Percentiles rank a stretch among this genome's conserved stretches.
Conservation (phyloP, 2,797 vertebrate genomes). For the Urocyon cinereoargenteus region DNA sequence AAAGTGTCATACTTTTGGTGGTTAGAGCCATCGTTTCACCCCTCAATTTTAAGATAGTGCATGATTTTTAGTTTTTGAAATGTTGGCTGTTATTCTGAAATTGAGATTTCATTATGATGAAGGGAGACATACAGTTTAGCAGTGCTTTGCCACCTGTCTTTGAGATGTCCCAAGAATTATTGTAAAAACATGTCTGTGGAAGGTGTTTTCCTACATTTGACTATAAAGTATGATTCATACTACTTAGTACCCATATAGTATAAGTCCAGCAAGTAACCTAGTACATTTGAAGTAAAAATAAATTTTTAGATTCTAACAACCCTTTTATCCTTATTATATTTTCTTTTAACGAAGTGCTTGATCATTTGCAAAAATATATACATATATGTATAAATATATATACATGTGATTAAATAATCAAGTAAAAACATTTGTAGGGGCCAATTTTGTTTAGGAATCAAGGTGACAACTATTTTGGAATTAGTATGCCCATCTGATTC, state of each 20-base stretch:
- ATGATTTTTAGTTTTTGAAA: conserved; percentile 39
- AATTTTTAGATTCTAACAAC: conserved; percentile 36
- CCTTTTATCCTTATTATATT: neutral
- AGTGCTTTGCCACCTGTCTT: neutral
- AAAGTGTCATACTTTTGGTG: neutral
- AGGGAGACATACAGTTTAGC: neutral
- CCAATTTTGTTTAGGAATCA: conserved; percentile 36
- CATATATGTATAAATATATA: neutral
- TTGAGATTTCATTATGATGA: conserved; percentile 40
- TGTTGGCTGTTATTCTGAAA: conserved; percentile 19
- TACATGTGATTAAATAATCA: conserved; percentile 1
- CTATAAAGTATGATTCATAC: neutral
- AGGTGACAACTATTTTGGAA: conserved; percentile 19
- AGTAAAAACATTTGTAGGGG: neutral
- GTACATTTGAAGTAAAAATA: conserved; percentile 39
- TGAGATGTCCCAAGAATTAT: neutral
- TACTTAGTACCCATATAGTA: neutral
- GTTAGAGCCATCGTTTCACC: neutral
- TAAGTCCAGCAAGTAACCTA: conserved; percentile 45
- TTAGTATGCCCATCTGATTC: neutral
- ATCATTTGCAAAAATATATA: conserved; percentile 41
- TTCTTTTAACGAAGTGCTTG: conserved; percentile 40
- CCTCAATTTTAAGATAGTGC: conserved; percentile 1
- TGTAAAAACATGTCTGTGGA: conserved; percentile 16
- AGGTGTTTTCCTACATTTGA: conserved; percentile 2